Percentiles rank a stretch among this genome's conserved stretches.
These are phyloP conservation scores for Tetragonisca angustula DNA, from an alignment of 2,888 invertebrate genomes.

Conservation along the genomic window DNA sequence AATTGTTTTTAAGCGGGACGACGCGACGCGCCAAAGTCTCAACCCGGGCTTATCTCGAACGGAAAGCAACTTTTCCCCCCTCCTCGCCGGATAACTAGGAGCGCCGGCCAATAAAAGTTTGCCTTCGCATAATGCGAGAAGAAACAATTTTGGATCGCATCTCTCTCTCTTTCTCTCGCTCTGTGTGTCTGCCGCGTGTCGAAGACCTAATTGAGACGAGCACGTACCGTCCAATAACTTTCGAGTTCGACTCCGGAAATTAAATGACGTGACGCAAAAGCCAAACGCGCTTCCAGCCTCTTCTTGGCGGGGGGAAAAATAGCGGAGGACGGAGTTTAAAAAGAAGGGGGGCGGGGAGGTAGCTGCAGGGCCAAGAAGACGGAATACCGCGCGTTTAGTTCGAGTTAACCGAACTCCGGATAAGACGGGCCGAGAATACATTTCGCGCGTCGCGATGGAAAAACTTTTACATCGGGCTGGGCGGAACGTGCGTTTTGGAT, in stretches of 20 bases:
- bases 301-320: not conserved
- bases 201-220: conserved; percentile 63
- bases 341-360: not conserved
- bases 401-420: conserved; percentile 62
- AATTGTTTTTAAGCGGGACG: conserved; percentile 23
- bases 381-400: conserved; percentile 55
- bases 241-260: conserved; percentile 68
- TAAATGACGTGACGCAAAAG: conserved; percentile 72
- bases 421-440: conserved; percentile 61
- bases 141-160: conserved; percentile 48
- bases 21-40: not conserved
- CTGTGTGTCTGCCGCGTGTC: not conserved
- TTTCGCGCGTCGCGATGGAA: conserved; percentile 44
- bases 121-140: conserved; percentile 28
- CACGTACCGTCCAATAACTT: conserved; percentile 68
- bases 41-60: not conserved
- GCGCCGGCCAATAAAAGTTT: conserved; percentile 45
- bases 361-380: conserved; percentile 32
- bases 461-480: conserved; percentile 35
- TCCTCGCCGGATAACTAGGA: not conserved
- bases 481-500: conserved; percentile 4
- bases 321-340: conserved; percentile 54
- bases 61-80: not conserved
- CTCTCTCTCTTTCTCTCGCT: not conserved
- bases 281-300: conserved; percentile 35